These are phyloP conservation scores for Masticophis lateralis DNA, from an alignment of 2,797 vertebrate genomes.

Conservation along the genomic window DNA sequence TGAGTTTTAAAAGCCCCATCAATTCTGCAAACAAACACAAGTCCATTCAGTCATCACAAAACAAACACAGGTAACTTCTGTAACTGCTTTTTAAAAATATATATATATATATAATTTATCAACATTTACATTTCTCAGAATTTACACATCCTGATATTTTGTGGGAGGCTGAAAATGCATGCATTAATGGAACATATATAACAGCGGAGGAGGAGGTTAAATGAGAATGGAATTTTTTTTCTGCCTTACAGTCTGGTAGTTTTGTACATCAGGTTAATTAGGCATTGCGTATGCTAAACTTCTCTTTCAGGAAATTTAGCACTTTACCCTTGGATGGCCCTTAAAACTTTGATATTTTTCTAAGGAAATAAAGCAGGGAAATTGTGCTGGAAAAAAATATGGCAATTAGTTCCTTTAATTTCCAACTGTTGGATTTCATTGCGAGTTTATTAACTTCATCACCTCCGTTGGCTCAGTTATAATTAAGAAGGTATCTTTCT, in stretches of 20 bases:
- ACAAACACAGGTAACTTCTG: no score
- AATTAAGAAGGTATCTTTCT: not conserved
- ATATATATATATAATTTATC: not conserved
- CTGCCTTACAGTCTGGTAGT: not conserved
- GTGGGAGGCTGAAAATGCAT: slow-evolving; percentile 16
- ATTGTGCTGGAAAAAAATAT: not conserved
- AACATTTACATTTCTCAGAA: slow-evolving; percentile 15
- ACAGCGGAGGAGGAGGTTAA: slow-evolving; percentile 5
- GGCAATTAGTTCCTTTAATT: not conserved
- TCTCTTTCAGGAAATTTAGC: not conserved
- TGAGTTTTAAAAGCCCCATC: not conserved
- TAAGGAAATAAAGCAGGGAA: not conserved
- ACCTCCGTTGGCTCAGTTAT: not conserved
- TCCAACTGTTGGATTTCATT: slow-evolving; percentile 4
- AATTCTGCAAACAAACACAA: no score
- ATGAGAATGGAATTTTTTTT: not conserved
- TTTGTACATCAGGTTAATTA: slow-evolving; percentile 1
- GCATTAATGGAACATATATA: slow-evolving; percentile 48
- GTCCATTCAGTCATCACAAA: no score
- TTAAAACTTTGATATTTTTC: slow-evolving; percentile 8
- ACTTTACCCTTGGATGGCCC: not conserved
- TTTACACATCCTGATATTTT: slow-evolving; percentile 32
- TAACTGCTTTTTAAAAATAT: no score
- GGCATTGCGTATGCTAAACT: not conserved
- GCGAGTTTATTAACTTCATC: not conserved